A percentile compares a stretch with the other conserved stretches of the same genome.
Evolutionary conservation across 1,140 invertebrate genomes (phyloP).

Genomic region (Heliconius nattereri): DNA sequence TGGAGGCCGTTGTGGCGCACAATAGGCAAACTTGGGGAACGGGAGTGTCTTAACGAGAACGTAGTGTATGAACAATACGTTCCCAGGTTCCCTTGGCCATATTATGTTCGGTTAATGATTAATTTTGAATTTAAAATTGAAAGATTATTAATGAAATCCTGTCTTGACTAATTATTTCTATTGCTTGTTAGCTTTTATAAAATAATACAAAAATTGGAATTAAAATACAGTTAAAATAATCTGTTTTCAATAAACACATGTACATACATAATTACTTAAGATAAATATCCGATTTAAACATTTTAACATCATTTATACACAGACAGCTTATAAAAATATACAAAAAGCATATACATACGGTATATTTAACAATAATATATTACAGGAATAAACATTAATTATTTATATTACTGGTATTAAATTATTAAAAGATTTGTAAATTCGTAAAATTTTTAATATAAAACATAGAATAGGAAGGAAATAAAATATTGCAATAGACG

Average conservation of each 20-base stretch:
- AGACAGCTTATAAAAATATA: conserved; percentile 1
- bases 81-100: no score
- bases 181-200: neutral
- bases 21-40: no score
- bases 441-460: no score
- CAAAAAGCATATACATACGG: neutral
- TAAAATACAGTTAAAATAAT: neutral
- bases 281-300: neutral
- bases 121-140: no score
- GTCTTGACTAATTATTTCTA: no score
- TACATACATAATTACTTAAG: neutral
- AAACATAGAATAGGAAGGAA: neutral
- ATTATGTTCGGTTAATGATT: no score
- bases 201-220: neutral
- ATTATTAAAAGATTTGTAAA: neutral
- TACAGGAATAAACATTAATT: neutral
- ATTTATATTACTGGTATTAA: neutral
- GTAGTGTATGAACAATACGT: no score
- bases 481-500: neutral
- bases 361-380: no score
- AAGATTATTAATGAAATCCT: no score
- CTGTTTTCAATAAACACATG: neutral
- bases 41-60: no score
- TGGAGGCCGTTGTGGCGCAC: no score
- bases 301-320: neutral